Base-by-base conservation (phyloP, 2,888 invertebrate genomes). In the Drosophila maculinotata region DNA sequence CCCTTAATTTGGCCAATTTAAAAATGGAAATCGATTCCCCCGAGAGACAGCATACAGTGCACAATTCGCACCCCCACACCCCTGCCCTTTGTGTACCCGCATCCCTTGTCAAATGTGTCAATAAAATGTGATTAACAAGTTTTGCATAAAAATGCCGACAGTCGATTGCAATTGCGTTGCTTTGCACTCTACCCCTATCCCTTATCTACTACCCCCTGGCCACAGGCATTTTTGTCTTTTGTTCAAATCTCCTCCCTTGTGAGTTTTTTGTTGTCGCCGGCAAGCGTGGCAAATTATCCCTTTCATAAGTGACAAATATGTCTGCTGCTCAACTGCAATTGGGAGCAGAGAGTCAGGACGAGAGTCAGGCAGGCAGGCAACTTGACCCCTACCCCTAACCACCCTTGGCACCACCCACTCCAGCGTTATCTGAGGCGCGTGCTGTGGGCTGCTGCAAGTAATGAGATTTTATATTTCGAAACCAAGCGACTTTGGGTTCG, bases 61-160 rank as follows among this genome's bases (percentile, higher is more conserved):
- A n/a, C n/a, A n/a, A n/a, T n/a, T 0, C 15, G 30, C 14, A 48
- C 7, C 25, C 31, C 7, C 12, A 2, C 14, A 1, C 44, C 12
- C 23, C 12, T 3, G 1, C 25, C 4, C 31, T 3, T 0, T 12
- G 1, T 25, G 9, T 6, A 0, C 15, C 8, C n/a, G n/a, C 26
- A 9, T 1, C 36, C 9, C 28, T 9, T 15, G 17, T 25, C 66
- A 49, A 65, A 76, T 82, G 87, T 83, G 87, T 79, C 83, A 83
- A 83, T 84, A 79, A 81, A 84, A 81, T 86, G 83, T 84, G 87
- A 83, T 83, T 83, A 83, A 87, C 84, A 83, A 86, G 83, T 86
- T 84, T 81, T 77, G 75, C 87, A 83, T 77, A 72, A 77, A 75
- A 84, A 86, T 86, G 79, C 85, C 85, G 64, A 77, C 78, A 75